A percentile compares a stretch with the other conserved stretches of the same genome.
Conservation (phyloP, 2,888 invertebrate species). For the Eulithis prunata region DNA sequence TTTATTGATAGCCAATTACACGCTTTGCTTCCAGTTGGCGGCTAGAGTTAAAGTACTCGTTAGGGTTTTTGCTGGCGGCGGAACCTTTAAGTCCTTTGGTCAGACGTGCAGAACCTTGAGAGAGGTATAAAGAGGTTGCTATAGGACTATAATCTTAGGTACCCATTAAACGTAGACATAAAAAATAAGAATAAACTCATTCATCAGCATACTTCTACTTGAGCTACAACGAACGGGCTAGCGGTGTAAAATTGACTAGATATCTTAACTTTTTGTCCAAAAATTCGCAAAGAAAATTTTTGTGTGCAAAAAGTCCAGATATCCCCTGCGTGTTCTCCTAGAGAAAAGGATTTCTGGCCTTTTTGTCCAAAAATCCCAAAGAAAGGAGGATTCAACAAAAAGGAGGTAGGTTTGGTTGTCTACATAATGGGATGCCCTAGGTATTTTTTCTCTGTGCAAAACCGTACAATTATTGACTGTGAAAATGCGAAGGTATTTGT, state of each 20-base stretch:
- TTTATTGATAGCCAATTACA: slow-evolving; percentile 25
- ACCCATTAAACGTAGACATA: neutral
- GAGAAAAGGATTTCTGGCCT: no score
- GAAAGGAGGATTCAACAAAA: no score
- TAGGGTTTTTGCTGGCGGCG: slow-evolving; percentile 44
- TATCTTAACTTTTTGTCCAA: no score
- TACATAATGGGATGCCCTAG: neutral
- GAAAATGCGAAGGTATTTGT: slow-evolving; percentile 40
- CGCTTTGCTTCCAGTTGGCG: slow-evolving; percentile 33
- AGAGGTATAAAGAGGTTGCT: neutral
- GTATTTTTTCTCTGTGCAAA: slow-evolving; percentile 10
- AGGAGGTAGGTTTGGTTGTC: no score
- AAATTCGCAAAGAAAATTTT: no score
- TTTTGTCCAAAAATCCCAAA: no score
- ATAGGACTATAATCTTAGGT: neutral
- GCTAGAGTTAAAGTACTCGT: slow-evolving; percentile 40
- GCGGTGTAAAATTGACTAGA: no score
- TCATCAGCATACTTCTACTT: no score
- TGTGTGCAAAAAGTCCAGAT: no score
- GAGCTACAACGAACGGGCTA: no score
- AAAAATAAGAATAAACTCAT: no score
- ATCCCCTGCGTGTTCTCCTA: no score
- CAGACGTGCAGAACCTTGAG: slow-evolving; percentile 37
- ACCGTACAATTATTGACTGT: slow-evolving; percentile 39
- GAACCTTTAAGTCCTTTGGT: slow-evolving; percentile 37